Evolutionary conservation across 1,140 invertebrate genomes (phyloP).

Genomic region (Drosophila guanche): DNA sequence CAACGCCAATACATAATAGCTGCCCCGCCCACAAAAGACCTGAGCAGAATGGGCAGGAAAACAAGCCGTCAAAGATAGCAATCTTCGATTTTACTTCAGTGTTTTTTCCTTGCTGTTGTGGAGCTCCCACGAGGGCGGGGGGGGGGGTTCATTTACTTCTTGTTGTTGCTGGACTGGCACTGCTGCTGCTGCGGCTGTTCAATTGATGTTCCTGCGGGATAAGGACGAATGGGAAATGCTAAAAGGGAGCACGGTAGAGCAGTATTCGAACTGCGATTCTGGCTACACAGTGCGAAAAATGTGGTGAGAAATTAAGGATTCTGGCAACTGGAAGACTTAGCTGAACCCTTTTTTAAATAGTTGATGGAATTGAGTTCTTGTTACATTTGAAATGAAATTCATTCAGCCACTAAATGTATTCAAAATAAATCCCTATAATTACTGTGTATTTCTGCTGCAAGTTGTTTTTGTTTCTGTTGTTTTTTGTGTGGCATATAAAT

Average conservation of each 20-base stretch:
- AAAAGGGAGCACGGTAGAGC: slow-evolving; percentile 20
- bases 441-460: slow-evolving; percentile 1
- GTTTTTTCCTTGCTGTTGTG: slow-evolving; percentile 22
- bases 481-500: slow-evolving; percentile 75
- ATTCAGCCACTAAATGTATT: no score
- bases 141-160: slow-evolving; percentile 75
- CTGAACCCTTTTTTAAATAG: no score
- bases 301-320: no score
- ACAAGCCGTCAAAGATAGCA: slow-evolving; percentile 83
- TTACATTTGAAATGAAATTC: no score
- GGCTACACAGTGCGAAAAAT: slow-evolving; percentile 21
- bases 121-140: no score
- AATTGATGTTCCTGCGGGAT: slow-evolving; percentile 73
- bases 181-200: slow-evolving; percentile 47
- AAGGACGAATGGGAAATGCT: slow-evolving; percentile 40
- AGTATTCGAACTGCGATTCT: slow-evolving; percentile 53
- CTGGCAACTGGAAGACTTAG: no score
- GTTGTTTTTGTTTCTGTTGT: slow-evolving; percentile 37
- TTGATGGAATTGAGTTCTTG: no score
- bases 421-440: no score
- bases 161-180: slow-evolving; percentile 33
- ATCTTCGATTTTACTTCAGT: slow-evolving; percentile 79
- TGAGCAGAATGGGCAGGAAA: slow-evolving; percentile 61
- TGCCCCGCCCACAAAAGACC: slow-evolving; percentile 45
- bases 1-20: slow-evolving; percentile 83